These are phyloP conservation scores for Bovichtus variegatus DNA, from an alignment of 2,797 vertebrate genomes.

Conservation along the genomic window DNA sequence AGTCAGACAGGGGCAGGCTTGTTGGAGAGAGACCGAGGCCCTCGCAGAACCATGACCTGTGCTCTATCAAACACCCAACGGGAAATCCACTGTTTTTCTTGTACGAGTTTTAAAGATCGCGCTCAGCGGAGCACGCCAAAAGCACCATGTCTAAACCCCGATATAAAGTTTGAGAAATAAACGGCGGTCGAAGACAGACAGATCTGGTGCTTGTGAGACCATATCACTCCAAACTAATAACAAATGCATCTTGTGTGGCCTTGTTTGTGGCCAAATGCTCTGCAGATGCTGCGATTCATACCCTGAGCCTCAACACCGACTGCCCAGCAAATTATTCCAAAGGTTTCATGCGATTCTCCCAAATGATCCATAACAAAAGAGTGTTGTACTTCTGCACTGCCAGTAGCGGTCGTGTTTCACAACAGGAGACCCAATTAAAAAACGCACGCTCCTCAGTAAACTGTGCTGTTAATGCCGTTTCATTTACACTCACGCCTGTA, in stretches of 20 bases:
- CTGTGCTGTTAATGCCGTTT: constrained; percentile 48
- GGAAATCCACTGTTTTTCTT: constrained; percentile 56
- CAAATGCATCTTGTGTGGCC: constrained; percentile 57
- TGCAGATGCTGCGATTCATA: background rate
- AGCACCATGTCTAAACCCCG: constrained; percentile 32
- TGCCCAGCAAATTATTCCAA: constrained; percentile 39
- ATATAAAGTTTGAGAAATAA: constrained; percentile 27
- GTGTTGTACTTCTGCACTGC: constrained; percentile 26
- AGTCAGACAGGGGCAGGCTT: constrained; percentile 50
- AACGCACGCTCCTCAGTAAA: constrained; percentile 54
- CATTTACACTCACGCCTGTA: constrained; percentile 43
- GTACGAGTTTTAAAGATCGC: constrained; percentile 16
- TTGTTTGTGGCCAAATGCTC: constrained; percentile 15
- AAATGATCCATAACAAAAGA: constrained; percentile 57
- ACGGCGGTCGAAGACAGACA: background rate
- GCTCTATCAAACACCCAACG: constrained; percentile 51
- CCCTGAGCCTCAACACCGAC: constrained; percentile 27
- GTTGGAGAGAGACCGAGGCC: constrained; percentile 42
- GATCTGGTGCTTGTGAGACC: constrained; percentile 13
- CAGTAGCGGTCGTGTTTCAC: constrained; percentile 43
- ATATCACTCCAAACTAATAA: constrained; percentile 21
- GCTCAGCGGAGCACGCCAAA: constrained; percentile 20
- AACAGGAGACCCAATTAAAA: constrained; percentile 60
- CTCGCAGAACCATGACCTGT: constrained; percentile 40
- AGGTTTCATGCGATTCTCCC: constrained; percentile 38